Conservation (phyloP, 2,113 vertebrate species). For the Notarius lentiginosus region DNA sequence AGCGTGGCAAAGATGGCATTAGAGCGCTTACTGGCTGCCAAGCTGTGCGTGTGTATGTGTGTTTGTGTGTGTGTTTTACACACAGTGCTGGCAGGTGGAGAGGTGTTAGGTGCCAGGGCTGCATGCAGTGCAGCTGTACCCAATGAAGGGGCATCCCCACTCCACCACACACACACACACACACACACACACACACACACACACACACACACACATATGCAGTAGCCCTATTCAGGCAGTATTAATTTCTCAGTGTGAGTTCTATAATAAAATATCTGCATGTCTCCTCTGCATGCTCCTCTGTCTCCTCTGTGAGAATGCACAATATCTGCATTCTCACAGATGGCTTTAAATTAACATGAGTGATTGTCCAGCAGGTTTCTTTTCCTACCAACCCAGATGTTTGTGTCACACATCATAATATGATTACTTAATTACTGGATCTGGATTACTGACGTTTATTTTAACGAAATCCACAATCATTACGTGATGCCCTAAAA, state of each 20-base stretch:
- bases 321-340: neutral
- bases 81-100: conserved; percentile 33
- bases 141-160: conserved; percentile 47
- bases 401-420: conserved; percentile 1
- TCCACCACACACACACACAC: conserved; percentile 29
- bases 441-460: neutral
- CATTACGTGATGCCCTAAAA: neutral
- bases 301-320: too few species aligned
- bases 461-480: neutral
- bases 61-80: conserved; percentile 41
- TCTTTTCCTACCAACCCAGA: conserved; percentile 1
- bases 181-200: conserved; percentile 20
- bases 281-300: neutral
- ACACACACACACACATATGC: neutral
- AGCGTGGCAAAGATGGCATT: conserved; percentile 45
- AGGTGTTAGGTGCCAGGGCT: conserved; percentile 47
- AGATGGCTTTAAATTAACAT: neutral
- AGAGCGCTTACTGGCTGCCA: conserved; percentile 38
- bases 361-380: neutral
- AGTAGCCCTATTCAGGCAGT: neutral
- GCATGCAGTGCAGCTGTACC: conserved; percentile 53
- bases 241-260: conserved; percentile 6
- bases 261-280: conserved; percentile 7
- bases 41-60: conserved; percentile 21
- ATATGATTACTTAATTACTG: neutral